phyloP scores from a whole-genome alignment of 2,113 vertebrate genomes.

The Leiothrix lutea region DNA sequence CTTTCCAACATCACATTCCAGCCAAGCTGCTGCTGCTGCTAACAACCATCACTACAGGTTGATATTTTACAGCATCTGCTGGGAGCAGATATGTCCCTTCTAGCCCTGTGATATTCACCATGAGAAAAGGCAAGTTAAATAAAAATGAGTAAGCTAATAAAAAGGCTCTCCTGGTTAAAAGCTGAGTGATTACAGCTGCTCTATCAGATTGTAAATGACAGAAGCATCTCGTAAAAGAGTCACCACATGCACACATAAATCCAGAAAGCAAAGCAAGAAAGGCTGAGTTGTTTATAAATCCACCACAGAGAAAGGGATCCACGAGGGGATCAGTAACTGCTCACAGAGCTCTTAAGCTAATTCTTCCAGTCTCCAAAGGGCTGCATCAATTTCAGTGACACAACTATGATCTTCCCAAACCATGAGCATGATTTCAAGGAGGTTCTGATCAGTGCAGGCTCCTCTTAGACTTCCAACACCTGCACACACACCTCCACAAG shows the following conservation, averaged over 20 bases:
- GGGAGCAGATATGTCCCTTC: neutral
- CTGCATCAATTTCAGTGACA: constrained; percentile 4
- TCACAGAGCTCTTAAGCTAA: constrained; percentile 28
- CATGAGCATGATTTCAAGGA: neutral
- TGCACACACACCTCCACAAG: neutral
- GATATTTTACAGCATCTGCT: neutral
- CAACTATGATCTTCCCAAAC: neutral
- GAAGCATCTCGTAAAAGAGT: neutral
- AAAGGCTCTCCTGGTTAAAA: constrained; percentile 37
- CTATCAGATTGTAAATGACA: constrained; percentile 17
- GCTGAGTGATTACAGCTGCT: constrained; percentile 28
- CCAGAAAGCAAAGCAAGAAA: constrained; percentile 18
- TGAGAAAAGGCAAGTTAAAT: constrained; percentile 34
- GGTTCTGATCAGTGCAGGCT: neutral
- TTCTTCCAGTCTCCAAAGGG: neutral
- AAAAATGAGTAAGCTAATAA: constrained; percentile 51
- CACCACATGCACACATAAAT: constrained; percentile 6
- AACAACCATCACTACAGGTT: neutral
- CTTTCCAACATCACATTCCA: neutral
- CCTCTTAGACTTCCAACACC: neutral
- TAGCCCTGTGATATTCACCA: neutral
- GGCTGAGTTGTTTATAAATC: constrained; percentile 28
- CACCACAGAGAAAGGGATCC: constrained; percentile 25
- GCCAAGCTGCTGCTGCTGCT: neutral
- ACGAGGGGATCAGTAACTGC: neutral